phyloP scores from a whole-genome alignment of 2,888 invertebrate genomes.

The Erebia ligea region DNA sequence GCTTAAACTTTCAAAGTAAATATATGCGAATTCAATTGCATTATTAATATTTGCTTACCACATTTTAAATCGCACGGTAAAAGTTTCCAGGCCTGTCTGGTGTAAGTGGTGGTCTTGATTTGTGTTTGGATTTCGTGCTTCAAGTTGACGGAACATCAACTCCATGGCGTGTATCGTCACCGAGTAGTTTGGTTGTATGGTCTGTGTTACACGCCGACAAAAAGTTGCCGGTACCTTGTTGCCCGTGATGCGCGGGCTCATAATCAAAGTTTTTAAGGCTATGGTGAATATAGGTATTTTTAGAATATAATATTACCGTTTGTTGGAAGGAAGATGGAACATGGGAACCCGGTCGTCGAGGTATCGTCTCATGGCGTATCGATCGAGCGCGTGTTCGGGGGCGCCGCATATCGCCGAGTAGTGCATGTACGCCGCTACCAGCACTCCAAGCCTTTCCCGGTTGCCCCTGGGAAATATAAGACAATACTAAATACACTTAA shows the following conservation, averaged over 20 bases:
- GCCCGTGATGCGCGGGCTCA: too few relatives aligned
- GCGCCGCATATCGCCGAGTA: slow-evolving; percentile 96
- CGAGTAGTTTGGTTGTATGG: too few relatives aligned
- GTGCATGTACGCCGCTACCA: slow-evolving; percentile 96
- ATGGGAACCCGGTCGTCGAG: slow-evolving; percentile 85
- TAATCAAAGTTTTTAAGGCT: too few relatives aligned
- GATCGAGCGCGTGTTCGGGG: slow-evolving; percentile 92
- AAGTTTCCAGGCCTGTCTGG: too few relatives aligned
- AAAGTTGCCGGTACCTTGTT: too few relatives aligned
- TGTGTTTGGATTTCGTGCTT: too few relatives aligned
- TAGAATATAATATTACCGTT: slow-evolving; percentile 56
- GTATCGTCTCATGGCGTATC: slow-evolving; percentile 96
- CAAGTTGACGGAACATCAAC: too few relatives aligned
- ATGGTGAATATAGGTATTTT: too few relatives aligned
- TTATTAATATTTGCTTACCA: not conserved
- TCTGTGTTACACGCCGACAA: too few relatives aligned
- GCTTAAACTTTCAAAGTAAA: not conserved
- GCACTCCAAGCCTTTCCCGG: slow-evolving; percentile 92
- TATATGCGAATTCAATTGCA: not conserved
- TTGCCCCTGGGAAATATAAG: slow-evolving; percentile 85
- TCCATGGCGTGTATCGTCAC: too few relatives aligned
- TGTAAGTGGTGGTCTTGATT: too few relatives aligned
- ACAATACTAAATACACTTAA: not conserved
- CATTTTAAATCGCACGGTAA: not conserved
- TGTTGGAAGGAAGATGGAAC: slow-evolving; percentile 75